A percentile compares a stretch with the other conserved stretches of the same genome.
Conservation (phyloP, 2,888 invertebrate genomes). For the Torymus auratus region DNA sequence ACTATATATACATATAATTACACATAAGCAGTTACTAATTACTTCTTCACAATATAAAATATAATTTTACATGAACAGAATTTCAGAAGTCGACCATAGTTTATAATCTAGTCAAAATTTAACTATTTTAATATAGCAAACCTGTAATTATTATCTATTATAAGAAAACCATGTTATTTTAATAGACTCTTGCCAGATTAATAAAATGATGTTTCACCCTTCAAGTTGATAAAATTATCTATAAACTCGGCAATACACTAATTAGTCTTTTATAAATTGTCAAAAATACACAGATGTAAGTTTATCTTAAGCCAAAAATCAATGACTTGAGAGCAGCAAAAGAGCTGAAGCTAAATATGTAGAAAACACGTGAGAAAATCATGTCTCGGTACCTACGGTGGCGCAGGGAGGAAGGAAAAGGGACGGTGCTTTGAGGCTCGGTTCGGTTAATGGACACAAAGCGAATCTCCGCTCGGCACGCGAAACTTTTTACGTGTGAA, state of each 20-base stretch:
- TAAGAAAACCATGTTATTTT: too few relatives aligned
- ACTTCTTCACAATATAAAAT: not conserved
- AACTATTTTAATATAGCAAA: not conserved
- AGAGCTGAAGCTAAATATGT: not conserved
- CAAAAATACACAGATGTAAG: conserved; percentile 22
- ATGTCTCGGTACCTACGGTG: conserved; percentile 44
- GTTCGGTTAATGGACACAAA: conserved; percentile 74
- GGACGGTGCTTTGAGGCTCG: conserved; percentile 72
- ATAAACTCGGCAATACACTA: conserved; percentile 7
- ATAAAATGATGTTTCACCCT: too few relatives aligned
- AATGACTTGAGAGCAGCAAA: conserved; percentile 5
- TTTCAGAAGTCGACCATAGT: not conserved
- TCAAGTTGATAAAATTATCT: not conserved
- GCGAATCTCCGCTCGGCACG: conserved; percentile 62
- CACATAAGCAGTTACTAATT: conserved; percentile 4
- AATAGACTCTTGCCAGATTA: too few relatives aligned
- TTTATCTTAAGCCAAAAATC: conserved; percentile 1
- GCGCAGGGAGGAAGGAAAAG: conserved; percentile 67
- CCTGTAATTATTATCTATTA: too few relatives aligned
- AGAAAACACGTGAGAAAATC: not conserved
- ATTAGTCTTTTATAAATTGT: conserved; percentile 18
- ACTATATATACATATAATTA: conserved; percentile 21
- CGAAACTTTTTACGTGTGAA: conserved; percentile 19
- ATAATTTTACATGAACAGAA: not conserved
- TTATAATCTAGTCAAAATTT: not conserved